Conservation (phyloP, 2,797 vertebrate genomes). For the Champsocephalus esox region DNA sequence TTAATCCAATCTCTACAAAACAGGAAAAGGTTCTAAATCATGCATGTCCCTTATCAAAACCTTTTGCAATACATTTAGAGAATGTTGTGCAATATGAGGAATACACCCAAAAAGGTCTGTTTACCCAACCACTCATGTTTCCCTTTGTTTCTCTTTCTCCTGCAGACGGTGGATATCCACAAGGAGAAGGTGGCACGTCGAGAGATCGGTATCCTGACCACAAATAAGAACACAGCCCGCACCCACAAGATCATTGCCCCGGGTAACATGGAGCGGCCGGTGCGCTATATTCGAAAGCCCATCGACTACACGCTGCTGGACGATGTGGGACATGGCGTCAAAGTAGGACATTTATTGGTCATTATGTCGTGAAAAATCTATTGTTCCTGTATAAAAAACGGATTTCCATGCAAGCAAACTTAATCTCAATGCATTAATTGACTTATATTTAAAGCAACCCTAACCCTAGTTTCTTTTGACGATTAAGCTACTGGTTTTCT, state of each 20-base stretch:
- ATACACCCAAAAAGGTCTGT: neutral
- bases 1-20: conserved; percentile 3
- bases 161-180: conserved; percentile 98
- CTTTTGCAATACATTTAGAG: neutral
- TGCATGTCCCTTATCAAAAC: neutral
- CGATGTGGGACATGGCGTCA: conserved; percentile 98
- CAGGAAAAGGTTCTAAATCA: neutral
- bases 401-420: no score
- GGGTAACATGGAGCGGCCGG: conserved; percentile 97
- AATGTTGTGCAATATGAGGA: neutral
- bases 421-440: neutral
- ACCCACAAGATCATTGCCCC: conserved; percentile 99
- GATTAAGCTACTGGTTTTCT: neutral
- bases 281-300: conserved; percentile 98
- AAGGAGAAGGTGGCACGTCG: conserved; percentile 98
- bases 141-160: conserved; percentile 56
- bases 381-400: neutral
- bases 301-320: conserved; percentile 99
- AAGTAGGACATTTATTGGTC: conserved; percentile 85
- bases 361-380: neutral
- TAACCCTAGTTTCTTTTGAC: neutral
- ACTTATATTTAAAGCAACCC: neutral
- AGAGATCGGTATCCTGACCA: conserved; percentile 99
- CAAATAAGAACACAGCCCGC: conserved; percentile 98
- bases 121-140: neutral